Conservation (phyloP, 2,888 invertebrate species). For the Lasioglossum morio region DNA sequence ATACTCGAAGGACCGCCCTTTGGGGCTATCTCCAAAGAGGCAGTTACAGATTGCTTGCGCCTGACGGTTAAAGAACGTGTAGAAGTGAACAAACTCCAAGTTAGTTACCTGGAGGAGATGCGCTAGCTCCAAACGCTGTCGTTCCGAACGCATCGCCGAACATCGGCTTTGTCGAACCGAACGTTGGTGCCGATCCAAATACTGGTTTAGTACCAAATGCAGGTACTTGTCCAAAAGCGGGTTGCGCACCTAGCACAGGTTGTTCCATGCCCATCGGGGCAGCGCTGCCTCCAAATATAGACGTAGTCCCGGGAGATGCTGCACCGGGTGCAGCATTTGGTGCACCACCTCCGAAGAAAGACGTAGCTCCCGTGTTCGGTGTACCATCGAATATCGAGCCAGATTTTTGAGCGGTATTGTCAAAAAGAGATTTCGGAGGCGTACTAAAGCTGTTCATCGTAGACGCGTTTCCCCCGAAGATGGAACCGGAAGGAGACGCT, state of each 20-base stretch:
- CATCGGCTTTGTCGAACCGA: slow-evolving; percentile 73
- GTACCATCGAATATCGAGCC: slow-evolving; percentile 55
- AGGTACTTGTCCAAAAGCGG: slow-evolving; percentile 77
- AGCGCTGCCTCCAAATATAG: slow-evolving; percentile 50
- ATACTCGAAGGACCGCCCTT: too few relatives aligned
- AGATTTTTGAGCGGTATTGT: slow-evolving; percentile 50
- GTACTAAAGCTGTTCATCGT: slow-evolving; percentile 45
- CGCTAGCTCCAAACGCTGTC: slow-evolving; percentile 71
- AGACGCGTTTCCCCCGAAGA: slow-evolving; percentile 59
- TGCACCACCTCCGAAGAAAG: slow-evolving; percentile 57
- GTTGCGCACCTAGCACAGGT: slow-evolving; percentile 37
- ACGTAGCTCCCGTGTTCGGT: slow-evolving; percentile 43
- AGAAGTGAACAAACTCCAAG: neutral
- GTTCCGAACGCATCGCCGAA: slow-evolving; percentile 77
- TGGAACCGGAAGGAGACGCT: slow-evolving; percentile 44
- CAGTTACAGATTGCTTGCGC: too few relatives aligned
- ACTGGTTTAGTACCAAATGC: slow-evolving; percentile 78
- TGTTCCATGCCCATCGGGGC: slow-evolving; percentile 50
- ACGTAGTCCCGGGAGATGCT: slow-evolving; percentile 31
- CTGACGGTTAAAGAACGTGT: neutral
- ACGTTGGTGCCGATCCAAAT: slow-evolving; percentile 76
- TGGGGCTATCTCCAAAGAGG: too few relatives aligned
- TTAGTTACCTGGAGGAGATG: slow-evolving; percentile 69
- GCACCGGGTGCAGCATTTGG: slow-evolving; percentile 38
- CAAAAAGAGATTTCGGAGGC: slow-evolving; percentile 59